These are phyloP conservation scores for Hemicordylus capensis DNA, from an alignment of 2,113 vertebrate genomes.

Conservation along the genomic window DNA sequence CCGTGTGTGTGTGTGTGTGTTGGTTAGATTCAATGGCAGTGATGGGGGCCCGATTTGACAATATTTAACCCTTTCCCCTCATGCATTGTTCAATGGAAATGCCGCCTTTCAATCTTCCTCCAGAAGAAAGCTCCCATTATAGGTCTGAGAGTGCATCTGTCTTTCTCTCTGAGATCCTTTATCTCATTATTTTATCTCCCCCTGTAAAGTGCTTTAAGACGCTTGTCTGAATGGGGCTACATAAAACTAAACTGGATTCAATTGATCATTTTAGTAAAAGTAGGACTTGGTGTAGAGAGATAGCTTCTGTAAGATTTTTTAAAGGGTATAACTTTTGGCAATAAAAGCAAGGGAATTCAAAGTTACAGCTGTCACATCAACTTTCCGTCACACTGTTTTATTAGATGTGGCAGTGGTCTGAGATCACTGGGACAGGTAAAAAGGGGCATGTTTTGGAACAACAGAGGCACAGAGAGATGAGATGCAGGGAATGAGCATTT, in stretches of 20 bases:
- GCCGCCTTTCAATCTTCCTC: too few species aligned
- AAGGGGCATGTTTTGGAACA: background rate
- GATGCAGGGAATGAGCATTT: background rate
- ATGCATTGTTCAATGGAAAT: too few species aligned
- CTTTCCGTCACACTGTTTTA: background rate
- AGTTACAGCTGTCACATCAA: background rate
- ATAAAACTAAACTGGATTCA: conserved; percentile 41
- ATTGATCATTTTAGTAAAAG: conserved; percentile 25
- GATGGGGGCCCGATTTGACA: too few species aligned
- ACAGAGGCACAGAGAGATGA: background rate
- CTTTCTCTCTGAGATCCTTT: conserved; percentile 10
- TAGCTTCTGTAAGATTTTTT: conserved; percentile 6
- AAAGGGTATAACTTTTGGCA: conserved; percentile 14
- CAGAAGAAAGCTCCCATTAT: background rate
- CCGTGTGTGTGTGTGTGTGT: too few species aligned
- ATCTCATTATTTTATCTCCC: conserved; percentile 40
- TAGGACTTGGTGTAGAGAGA: conserved; percentile 11
- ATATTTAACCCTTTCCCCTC: too few species aligned
- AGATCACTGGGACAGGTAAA: conserved; percentile 1
- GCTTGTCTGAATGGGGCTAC: conserved; percentile 7
- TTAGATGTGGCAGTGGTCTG: background rate
- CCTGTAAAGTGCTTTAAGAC: conserved; percentile 31
- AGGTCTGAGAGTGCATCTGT: background rate
- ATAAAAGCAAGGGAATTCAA: conserved; percentile 25
- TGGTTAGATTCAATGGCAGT: too few species aligned